These are phyloP conservation scores for Oncopodura yosiiana DNA, from an alignment of 1,140 invertebrate genomes.

Conservation along the genomic window DNA sequence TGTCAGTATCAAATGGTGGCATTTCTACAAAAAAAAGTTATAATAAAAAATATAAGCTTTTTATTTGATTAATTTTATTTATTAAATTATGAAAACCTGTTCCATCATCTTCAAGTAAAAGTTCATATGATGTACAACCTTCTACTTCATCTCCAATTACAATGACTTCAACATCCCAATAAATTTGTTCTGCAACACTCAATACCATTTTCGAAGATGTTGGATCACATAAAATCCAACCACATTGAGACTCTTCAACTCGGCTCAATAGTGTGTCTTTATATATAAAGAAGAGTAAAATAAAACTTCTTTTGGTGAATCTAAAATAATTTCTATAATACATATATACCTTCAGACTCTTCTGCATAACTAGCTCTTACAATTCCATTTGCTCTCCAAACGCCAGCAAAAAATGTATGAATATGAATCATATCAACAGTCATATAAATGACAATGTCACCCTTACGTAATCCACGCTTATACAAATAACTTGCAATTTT, in stretches of 20 bases:
- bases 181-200: neutral
- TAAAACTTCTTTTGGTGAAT: too few relatives aligned
- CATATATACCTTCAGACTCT: neutral
- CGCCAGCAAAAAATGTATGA: conserved; percentile 10
- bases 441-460: conserved; percentile 16
- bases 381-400: conserved; percentile 21
- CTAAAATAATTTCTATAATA: neutral
- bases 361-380: conserved; percentile 5
- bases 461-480: conserved; percentile 22
- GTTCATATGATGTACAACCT: conserved; percentile 8
- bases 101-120: conserved; percentile 20
- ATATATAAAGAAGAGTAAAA: too few relatives aligned
- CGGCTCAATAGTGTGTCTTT: conserved; percentile 13
- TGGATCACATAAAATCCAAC: conserved; percentile 25
- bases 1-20: neutral
- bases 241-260: conserved; percentile 2
- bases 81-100: conserved; percentile 1
- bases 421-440: conserved; percentile 6
- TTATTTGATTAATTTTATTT: too few relatives aligned
- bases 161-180: conserved; percentile 24
- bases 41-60: too few relatives aligned
- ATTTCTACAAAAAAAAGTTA: conserved; percentile 1
- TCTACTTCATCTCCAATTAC: conserved; percentile 8
- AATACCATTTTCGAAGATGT: neutral
- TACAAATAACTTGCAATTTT: conserved; percentile 23